These are phyloP conservation scores for Tangara arthus DNA, from an alignment of 2,797 vertebrate genomes.

Conservation along the genomic window DNA sequence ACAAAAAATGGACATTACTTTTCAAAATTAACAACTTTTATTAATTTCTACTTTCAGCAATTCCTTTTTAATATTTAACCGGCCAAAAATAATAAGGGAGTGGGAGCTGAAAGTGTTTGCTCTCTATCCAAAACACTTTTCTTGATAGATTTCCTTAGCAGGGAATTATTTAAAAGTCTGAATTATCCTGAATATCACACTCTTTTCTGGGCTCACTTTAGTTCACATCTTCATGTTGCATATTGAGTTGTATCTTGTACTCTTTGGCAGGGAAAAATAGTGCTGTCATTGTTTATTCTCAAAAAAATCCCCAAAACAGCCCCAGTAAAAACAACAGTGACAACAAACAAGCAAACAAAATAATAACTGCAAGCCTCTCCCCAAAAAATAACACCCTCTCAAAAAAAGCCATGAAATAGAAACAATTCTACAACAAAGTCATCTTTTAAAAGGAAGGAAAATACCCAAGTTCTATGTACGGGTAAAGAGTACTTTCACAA, in stretches of 20 bases:
- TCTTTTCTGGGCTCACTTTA: not conserved
- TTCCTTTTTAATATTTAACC: not conserved
- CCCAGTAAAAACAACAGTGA: fast-evolving
- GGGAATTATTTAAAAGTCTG: not conserved
- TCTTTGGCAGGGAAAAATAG: not conserved
- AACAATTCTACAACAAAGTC: fast-evolving
- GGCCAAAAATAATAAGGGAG: not conserved
- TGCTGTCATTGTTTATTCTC: not conserved
- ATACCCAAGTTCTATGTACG: not conserved
- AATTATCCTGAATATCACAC: not conserved
- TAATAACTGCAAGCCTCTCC: fast-evolving
- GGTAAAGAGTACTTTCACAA: not conserved
- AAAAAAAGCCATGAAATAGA: not conserved
- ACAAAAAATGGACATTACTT: not conserved
- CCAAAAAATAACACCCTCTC: fast-evolving
- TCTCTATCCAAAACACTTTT: not conserved
- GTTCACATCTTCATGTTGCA: not conserved
- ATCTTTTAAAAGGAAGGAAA: not conserved
- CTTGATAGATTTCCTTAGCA: not conserved
- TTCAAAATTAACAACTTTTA: not conserved
- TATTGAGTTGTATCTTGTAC: not conserved
- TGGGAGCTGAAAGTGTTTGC: not conserved
- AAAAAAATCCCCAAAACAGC: not conserved
- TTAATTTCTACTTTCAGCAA: not conserved
- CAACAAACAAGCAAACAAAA: not conserved